phyloP scores from a whole-genome alignment of 2,797 vertebrate species.

The Enteromius trimaculatus region DNA sequence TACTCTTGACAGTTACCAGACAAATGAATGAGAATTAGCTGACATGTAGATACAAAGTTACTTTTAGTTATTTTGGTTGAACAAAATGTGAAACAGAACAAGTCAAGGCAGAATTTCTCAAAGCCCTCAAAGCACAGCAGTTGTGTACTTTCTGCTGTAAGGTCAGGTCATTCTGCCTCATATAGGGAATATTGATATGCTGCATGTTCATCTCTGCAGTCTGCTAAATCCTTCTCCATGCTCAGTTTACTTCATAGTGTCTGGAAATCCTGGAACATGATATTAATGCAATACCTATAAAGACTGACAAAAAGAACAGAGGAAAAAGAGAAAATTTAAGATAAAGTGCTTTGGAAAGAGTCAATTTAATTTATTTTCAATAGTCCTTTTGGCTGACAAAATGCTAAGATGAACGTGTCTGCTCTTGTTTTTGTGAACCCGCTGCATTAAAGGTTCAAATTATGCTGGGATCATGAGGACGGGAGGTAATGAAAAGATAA shows the following conservation, averaged over 20 bases:
- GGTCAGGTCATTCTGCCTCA: neutral
- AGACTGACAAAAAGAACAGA: constrained; percentile 9
- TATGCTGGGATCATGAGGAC: constrained; percentile 59
- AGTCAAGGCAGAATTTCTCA: neutral
- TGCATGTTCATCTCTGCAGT: neutral
- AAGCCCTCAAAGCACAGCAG: neutral
- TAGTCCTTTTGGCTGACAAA: constrained; percentile 51
- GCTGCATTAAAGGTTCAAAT: constrained; percentile 59
- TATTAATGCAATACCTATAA: neutral
- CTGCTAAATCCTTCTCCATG: neutral
- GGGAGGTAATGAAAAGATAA: constrained; percentile 63
- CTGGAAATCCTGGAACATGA: constrained; percentile 1
- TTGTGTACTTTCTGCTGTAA: neutral
- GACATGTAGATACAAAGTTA: no score
- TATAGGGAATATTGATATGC: neutral
- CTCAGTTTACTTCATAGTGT: neutral
- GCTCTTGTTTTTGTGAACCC: constrained; percentile 59
- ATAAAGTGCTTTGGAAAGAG: constrained; percentile 33
- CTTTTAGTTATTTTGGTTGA: neutral
- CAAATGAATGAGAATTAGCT: no score
- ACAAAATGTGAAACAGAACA: neutral
- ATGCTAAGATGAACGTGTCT: constrained; percentile 55
- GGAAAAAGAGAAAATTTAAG: neutral
- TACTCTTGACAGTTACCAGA: no score
- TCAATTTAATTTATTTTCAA: constrained; percentile 52